phyloP scores from a whole-genome alignment of 2,113 vertebrate species.

The Hippocampus comes region DNA sequence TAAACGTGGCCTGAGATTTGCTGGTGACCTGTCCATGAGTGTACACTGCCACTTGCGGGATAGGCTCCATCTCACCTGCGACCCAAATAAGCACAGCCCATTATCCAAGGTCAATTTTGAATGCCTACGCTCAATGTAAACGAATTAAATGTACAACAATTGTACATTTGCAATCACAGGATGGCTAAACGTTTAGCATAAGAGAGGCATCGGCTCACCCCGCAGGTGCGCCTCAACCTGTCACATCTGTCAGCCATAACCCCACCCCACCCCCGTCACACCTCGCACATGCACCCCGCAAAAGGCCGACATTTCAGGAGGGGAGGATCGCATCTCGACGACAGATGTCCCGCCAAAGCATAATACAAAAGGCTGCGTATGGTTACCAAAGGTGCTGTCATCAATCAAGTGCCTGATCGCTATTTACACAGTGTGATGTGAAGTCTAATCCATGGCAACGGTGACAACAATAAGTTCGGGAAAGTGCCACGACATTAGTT shows the following conservation, averaged over 20 bases:
- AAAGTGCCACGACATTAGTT: conserved; percentile 22
- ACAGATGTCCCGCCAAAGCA: conserved; percentile 70
- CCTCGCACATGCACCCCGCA: conserved; percentile 40
- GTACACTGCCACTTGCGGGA: neutral
- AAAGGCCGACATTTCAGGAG: conserved; percentile 50
- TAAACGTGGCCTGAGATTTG: too few species aligned
- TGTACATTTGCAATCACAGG: neutral
- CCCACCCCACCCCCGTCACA: conserved; percentile 45
- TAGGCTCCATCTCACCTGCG: neutral
- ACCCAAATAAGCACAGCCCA: neutral
- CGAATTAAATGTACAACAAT: neutral
- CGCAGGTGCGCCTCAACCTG: conserved; percentile 62
- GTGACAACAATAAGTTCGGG: conserved; percentile 16
- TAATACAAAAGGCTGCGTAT: conserved; percentile 55
- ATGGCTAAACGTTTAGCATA: neutral
- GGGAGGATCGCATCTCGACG: conserved; percentile 29
- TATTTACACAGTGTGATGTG: conserved; percentile 55
- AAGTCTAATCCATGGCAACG: conserved; percentile 32
- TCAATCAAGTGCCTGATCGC: conserved; percentile 59
- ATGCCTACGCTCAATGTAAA: too few species aligned
- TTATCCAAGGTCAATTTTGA: too few species aligned
- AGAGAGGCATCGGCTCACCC: conserved; percentile 22
- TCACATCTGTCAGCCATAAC: conserved; percentile 60
- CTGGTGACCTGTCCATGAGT: too few species aligned
- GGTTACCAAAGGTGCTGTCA: conserved; percentile 65